phyloP scores from a whole-genome alignment of 2,113 vertebrate species.

The Microtus oregoni region DNA sequence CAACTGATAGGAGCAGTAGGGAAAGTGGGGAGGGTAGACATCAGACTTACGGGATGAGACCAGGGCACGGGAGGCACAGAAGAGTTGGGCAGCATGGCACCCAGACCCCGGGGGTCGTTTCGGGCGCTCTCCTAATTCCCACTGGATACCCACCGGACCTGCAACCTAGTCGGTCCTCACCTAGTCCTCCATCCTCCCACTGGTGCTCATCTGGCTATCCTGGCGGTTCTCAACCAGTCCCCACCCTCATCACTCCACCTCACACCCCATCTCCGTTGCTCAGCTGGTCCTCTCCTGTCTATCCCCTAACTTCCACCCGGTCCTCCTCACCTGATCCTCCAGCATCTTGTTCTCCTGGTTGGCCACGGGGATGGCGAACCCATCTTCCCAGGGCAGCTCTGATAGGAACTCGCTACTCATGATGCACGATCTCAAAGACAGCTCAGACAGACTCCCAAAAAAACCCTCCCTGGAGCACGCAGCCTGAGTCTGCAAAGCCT shows the following conservation, averaged over 20 bases:
- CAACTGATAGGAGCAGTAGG: background rate
- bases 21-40: background rate
- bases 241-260: background rate
- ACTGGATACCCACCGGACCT: background rate
- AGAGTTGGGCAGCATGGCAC: background rate
- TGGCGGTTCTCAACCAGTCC: background rate
- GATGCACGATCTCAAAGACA: background rate
- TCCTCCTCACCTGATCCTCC: constrained; percentile 76
- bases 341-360: constrained; percentile 90
- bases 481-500: fast-evolving
- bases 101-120: background rate
- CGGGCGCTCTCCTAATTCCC: background rate
- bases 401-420: constrained; percentile 84
- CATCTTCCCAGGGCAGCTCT: constrained; percentile 90
- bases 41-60: background rate
- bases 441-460: background rate
- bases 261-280: background rate
- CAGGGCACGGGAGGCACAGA: background rate
- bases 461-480: fast-evolving
- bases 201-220: background rate
- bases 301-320: background rate
- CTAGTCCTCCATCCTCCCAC: background rate
- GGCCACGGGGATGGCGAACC: constrained; percentile 90
- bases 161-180: background rate
- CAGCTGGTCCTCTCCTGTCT: background rate